A percentile compares a stretch with the other conserved stretches of the same genome.
These are phyloP conservation scores for Quadroppia sp. DNA, from an alignment of 2,888 invertebrate species.

Conservation along the genomic window DNA sequence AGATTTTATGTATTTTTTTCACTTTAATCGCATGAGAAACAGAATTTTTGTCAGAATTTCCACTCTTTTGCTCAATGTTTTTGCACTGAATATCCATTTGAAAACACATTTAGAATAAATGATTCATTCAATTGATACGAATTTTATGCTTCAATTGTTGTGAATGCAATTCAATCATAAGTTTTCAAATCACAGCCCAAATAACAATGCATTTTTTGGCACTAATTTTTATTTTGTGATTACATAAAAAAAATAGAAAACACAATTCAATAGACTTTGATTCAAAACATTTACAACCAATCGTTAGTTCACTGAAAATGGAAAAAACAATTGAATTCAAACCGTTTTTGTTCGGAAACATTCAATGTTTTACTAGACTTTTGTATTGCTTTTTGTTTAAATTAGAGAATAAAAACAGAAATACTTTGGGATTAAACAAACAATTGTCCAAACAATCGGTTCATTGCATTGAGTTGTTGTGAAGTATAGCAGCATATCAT, in stretches of 20 bases:
- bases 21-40: not conserved
- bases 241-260: not conserved
- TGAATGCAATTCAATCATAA: not conserved
- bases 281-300: not conserved
- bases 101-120: slow-evolving; percentile 19
- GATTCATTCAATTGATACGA: slow-evolving; percentile 15
- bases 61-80: not conserved
- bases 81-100: not conserved
- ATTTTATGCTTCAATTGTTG: slow-evolving; percentile 17
- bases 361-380: not conserved
- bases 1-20: not conserved
- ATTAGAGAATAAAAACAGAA: slow-evolving; percentile 20
- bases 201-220: not conserved
- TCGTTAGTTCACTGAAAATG: not conserved
- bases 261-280: not conserved
- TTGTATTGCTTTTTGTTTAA: not conserved
- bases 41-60: not conserved
- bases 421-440: not conserved
- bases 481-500: slow-evolving; percentile 11
- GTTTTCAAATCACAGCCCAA: not conserved
- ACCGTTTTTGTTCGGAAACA: slow-evolving; percentile 5
- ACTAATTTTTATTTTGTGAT: not conserved
- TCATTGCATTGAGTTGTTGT: slow-evolving; percentile 4
- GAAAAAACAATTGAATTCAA: slow-evolving; percentile 3
- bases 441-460: not conserved